phyloP scores from a whole-genome alignment of 2,113 vertebrate species.

The Ondatra zibethicus region DNA sequence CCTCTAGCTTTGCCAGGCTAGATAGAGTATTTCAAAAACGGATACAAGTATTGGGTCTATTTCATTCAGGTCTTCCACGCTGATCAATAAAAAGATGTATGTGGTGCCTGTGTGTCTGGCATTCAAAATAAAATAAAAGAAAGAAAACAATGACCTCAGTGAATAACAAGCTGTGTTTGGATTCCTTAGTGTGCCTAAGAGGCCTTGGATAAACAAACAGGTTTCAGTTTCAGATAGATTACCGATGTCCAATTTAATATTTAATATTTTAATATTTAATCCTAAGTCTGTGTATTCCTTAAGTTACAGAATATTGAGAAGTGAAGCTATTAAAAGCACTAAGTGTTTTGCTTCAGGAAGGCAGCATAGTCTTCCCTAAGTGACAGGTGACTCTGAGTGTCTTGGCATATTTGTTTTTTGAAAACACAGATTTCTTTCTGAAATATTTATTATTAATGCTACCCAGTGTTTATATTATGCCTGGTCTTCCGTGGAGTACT shows the following conservation, averaged over 20 bases:
- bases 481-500: conserved; percentile 46
- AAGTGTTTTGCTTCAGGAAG: conserved; percentile 70
- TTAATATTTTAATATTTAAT: conserved; percentile 85
- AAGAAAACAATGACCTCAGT: conserved; percentile 64
- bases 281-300: conserved; percentile 43
- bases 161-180: conserved; percentile 55
- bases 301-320: conserved; percentile 72
- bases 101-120: conserved; percentile 79
- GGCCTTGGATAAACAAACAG: conserved; percentile 62
- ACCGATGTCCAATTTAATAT: conserved; percentile 80
- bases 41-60: conserved; percentile 49
- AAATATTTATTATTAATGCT: conserved; percentile 76
- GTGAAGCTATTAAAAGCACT: conserved; percentile 72
- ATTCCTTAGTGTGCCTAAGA: conserved; percentile 50
- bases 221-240: conserved; percentile 63
- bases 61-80: conserved; percentile 64
- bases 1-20: conserved; percentile 64
- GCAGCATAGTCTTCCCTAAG: conserved; percentile 23
- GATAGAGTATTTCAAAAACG: conserved; percentile 69
- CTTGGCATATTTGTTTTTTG: conserved; percentile 53
- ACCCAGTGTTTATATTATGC: conserved; percentile 8
- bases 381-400: conserved; percentile 54
- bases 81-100: conserved; percentile 75
- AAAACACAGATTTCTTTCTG: conserved; percentile 70
- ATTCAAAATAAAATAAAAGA: not conserved